Evolutionary conservation across 2,888 invertebrate species (phyloP).

Genomic region (Synergus umbraculus): DNA sequence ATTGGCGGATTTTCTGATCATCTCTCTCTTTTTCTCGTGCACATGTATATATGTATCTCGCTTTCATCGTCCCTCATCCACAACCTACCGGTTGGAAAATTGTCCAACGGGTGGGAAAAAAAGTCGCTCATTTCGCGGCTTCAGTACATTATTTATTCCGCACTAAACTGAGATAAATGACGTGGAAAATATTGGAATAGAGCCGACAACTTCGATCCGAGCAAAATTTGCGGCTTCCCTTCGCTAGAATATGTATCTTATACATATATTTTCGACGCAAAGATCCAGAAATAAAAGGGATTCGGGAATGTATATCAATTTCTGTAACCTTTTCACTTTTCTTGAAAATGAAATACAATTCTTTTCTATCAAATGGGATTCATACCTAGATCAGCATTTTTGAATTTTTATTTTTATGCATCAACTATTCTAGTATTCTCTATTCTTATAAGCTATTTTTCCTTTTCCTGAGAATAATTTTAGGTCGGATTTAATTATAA

Average conservation of each 20-base stretch:
- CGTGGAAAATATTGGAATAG: conserved; percentile 16
- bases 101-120: conserved; percentile 2
- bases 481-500: no score
- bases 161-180: conserved; percentile 10
- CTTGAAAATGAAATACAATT: background rate
- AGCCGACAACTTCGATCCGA: conserved; percentile 5
- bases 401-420: no score
- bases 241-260: background rate
- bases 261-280: background rate
- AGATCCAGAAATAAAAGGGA: background rate
- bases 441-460: no score
- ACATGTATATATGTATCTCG: background rate
- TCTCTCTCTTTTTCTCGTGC: background rate
- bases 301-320: background rate
- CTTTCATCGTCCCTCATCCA: background rate
- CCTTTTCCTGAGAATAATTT: no score
- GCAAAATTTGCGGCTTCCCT: background rate
- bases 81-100: background rate
- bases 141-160: conserved; percentile 2
- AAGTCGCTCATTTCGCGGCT: conserved; percentile 4
- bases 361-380: background rate
- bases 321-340: background rate
- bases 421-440: no score
- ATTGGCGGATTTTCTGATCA: no score
- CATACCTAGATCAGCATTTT: no score